Base-by-base conservation (phyloP, 2,113 vertebrate genomes). In the Cavia aperea region DNA sequence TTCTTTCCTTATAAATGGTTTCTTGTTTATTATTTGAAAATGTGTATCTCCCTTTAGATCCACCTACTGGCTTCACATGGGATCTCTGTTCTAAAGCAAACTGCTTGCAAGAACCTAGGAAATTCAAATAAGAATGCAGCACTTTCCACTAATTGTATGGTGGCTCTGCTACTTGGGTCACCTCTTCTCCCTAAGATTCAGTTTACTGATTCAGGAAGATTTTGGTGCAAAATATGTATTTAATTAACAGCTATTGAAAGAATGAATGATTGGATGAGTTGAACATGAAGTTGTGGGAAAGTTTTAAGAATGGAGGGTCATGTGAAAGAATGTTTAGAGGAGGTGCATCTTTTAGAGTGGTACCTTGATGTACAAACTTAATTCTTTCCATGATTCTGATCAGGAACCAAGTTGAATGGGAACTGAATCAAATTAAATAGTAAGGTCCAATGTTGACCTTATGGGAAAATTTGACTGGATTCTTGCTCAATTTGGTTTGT, bases 1-100 rank as follows among this genome's bases (percentile, higher is more conserved):
- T 97, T 97, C 94, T 96, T 96, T 96, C 31, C 46, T 79, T 95
- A 95, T 92, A 97, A 97, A 97, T 46, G 66, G 83, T 91, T 97
- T 93, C 56, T 90, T 86, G 79, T 90, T 91, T 95, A 95, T 96
- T 89, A 92, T 85, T 94, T 95, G 81, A 95, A 90, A 91, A 68
- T 90, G 78, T 54, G 36, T 46, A 26, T 95, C 62, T 85, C 94
- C 91, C 63, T 95, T 95, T 90, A 81, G 87, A 95, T 95, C 4
- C 88, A 89, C 96, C 18, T 89, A 39, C 86, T 60, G 15, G n/a
- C 92, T 94, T 87, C 16, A 5, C 54, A 10, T 19, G 62, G 60
- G 73, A 31, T 88, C 68, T 81, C 93, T 33, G 31, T 79, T 93
- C 65, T 88, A 77, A 77, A 92, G 70, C 63, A 89, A 92, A 89